These are phyloP conservation scores for Phymanthus crucifer DNA, from an alignment of 92 coral and sea anemone species.

Conservation along the genomic window DNA sequence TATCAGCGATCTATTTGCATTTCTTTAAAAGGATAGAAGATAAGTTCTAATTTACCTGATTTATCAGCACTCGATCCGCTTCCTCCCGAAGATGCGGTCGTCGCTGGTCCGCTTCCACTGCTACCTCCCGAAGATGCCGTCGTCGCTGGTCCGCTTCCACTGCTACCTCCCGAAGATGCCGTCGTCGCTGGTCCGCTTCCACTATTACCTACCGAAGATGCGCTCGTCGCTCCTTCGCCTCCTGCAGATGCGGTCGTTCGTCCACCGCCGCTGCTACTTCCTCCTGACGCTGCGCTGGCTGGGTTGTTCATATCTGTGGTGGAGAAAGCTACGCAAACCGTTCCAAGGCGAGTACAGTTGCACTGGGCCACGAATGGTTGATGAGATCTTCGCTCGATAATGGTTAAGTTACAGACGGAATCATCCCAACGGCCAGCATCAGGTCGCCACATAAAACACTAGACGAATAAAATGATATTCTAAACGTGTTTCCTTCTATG, in stretches of 20 bases:
- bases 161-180: neutral
- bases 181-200: neutral
- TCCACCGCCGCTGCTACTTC: neutral
- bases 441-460: conserved; percentile 25
- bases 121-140: neutral
- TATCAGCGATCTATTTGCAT: too few relatives aligned
- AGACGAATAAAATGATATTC: neutral
- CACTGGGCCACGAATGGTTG: conserved; percentile 8
- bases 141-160: neutral
- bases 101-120: neutral
- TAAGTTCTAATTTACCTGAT: neutral
- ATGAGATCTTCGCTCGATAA: neutral
- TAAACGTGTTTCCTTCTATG: neutral
- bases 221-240: neutral
- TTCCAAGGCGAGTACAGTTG: conserved; percentile 21
- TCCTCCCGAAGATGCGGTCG: neutral
- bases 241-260: neutral
- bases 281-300: neutral
- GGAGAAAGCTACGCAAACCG: conserved; percentile 16
- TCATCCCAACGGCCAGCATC: conserved; percentile 9
- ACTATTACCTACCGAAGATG: neutral
- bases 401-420: neutral
- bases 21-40: neutral
- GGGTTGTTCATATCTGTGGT: neutral
- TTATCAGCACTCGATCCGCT: neutral